Base-by-base conservation (phyloP, 2,113 vertebrate genomes). In the Pristiophorus japonicus region DNA sequence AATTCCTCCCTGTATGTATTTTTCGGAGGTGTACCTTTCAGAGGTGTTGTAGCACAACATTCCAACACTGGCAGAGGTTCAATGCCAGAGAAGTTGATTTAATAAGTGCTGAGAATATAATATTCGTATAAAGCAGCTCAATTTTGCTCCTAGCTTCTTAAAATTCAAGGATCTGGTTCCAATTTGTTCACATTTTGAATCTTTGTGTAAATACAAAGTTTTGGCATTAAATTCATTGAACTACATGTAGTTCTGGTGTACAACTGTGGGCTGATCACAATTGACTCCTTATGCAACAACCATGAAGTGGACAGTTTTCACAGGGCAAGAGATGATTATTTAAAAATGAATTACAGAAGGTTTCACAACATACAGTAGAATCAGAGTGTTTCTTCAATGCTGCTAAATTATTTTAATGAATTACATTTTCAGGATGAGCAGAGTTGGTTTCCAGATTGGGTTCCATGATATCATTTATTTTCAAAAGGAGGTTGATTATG, bases 401-500 rank as follows among this genome's bases (percentile, higher is more conserved):
- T 42, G 38, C 22, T 45, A 27, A 94, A 47, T 34, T 94, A 8
- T 70, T 45, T 65, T 47, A 42, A 18, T 94, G 24, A 45, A 20
- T 94, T 94, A 5, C 42, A 94, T 27, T 67, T 94, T 94, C 45
- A 34, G 24, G 65, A 70, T 51, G 2, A 94, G 24, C 30, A 22
- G 16, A 38, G 93, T 47, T 70, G 12, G 51, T 94, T 38, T 20
- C 91, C 24, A 73, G 14, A 18, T 70, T 51, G 45, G 24, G 12
- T 94, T 27, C 65, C 62, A 67, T 45, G 42, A 94, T 94, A 45
- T 47, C 42, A 78, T 63, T 34, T 14, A 78, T 95, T 59, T 59
- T 96, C 67, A 0, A 63, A 91, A 63, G 88, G 88, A 95, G 10
- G 4, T 96, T 96, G 27, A 92, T 63, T 51, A 95, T 65, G 75